Conservation (phyloP, 2,113 vertebrate species). For the Rhea americana region DNA sequence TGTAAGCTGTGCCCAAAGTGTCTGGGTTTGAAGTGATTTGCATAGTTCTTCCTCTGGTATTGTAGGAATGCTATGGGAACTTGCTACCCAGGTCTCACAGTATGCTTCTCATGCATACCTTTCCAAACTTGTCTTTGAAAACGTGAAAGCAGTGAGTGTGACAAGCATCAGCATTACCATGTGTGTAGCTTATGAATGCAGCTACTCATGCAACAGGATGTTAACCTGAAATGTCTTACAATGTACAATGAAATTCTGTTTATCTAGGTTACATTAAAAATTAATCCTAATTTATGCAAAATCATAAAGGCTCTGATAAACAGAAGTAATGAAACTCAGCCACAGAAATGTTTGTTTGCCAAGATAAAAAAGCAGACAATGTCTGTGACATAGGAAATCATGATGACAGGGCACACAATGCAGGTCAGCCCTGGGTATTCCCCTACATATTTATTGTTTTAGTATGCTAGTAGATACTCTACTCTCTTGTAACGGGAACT, state of each 20-base stretch:
- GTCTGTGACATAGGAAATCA: not conserved
- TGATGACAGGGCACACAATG: not conserved
- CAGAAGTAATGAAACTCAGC: not conserved
- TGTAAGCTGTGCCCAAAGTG: constrained; percentile 65
- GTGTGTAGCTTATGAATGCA: not conserved
- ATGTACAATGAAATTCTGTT: not conserved
- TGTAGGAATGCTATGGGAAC: constrained; percentile 67
- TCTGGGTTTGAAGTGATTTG: constrained; percentile 69
- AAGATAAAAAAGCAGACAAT: not conserved
- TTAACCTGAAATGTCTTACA: not conserved
- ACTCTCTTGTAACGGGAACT: not conserved
- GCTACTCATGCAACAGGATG: not conserved
- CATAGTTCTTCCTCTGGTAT: constrained; percentile 65
- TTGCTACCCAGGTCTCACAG: constrained; percentile 44
- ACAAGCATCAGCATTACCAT: not conserved
- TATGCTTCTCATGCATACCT: constrained; percentile 63
- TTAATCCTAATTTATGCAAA: constrained; percentile 44
- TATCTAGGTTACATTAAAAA: constrained; percentile 45
- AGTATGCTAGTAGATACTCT: not conserved
- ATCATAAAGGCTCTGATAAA: constrained; percentile 16
- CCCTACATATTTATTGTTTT: not conserved
- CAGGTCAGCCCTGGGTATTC: not conserved
- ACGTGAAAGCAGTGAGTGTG: not conserved
- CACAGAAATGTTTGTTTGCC: not conserved
- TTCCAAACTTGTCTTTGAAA: constrained; percentile 31